Percentiles rank a stretch among this genome's conserved stretches.
Conservation (phyloP, 1,140 invertebrate species). For the Drosophila nebulosa region DNA sequence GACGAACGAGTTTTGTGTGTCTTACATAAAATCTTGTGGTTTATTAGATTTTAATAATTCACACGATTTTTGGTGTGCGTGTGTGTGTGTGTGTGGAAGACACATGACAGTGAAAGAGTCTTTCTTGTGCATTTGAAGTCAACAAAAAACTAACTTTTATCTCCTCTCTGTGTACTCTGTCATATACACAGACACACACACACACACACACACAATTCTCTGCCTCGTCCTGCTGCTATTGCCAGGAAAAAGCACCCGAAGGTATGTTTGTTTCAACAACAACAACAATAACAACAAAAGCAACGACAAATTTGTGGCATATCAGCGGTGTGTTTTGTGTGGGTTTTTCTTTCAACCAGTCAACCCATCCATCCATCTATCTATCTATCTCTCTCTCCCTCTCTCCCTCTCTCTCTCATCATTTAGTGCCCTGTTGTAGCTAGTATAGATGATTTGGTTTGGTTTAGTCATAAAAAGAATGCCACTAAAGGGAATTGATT, state of each 20-base stretch:
- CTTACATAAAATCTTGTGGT: slow-evolving; percentile 80
- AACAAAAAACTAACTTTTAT: slow-evolving; percentile 78
- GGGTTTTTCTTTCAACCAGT: neutral
- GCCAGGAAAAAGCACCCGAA: slow-evolving; percentile 56
- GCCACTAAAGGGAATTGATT: slow-evolving; percentile 76
- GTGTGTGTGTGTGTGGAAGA: slow-evolving; percentile 45
- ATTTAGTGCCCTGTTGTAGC: slow-evolving; percentile 38
- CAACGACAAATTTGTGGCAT: slow-evolving; percentile 72
- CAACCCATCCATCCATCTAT: neutral
- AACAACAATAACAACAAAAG: slow-evolving; percentile 66
- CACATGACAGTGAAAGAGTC: slow-evolving; percentile 54
- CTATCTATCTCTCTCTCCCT: neutral
- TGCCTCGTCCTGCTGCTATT: neutral
- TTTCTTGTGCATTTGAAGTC: slow-evolving; percentile 61
- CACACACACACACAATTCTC: neutral
- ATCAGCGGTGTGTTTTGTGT: slow-evolving; percentile 73
- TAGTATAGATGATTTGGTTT: slow-evolving; percentile 28
- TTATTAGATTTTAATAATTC: slow-evolving; percentile 81
- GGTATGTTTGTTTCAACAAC: slow-evolving; percentile 73
- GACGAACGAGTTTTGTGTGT: slow-evolving; percentile 70
- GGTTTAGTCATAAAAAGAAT: slow-evolving; percentile 28
- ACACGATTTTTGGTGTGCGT: slow-evolving; percentile 55
- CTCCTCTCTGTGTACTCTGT: slow-evolving; percentile 48
- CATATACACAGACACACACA: neutral
- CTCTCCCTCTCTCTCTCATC: no score